These are phyloP conservation scores for Pocillopora damicornis DNA, from an alignment of 64 coral and sea anemone species.

Conservation along the genomic window DNA sequence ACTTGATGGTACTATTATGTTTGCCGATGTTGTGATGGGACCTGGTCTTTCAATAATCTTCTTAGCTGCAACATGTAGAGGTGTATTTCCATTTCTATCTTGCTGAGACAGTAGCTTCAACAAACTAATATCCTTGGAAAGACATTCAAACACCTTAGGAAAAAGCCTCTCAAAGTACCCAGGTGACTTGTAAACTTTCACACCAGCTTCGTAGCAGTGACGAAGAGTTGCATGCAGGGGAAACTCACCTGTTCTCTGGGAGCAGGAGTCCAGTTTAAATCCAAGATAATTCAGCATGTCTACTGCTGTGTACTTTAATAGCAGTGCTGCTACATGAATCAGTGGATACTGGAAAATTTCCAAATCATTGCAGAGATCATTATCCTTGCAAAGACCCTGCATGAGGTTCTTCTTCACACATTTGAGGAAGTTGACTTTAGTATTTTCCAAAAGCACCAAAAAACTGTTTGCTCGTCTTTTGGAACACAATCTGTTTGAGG, in stretches of 20 bases:
- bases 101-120: not conserved
- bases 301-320: not conserved
- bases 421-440: not conserved
- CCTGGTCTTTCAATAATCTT: not conserved
- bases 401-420: slow-evolving; percentile 3
- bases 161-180: not conserved
- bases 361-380: slow-evolving; percentile 6
- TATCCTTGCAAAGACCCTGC: not conserved
- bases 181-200: slow-evolving; percentile 12
- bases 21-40: not conserved
- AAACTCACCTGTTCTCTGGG: slow-evolving; percentile 14
- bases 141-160: not conserved
- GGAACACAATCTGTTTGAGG: not conserved
- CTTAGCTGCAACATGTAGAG: slow-evolving; percentile 12
- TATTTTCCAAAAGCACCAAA: no score
- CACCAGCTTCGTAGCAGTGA: not conserved
- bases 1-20: not conserved
- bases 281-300: not conserved
- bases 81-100: slow-evolving; percentile 3
- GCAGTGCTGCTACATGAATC: slow-evolving; percentile 12
- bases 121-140: not conserved
- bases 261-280: not conserved
- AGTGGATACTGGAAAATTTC: not conserved
- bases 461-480: not conserved
- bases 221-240: slow-evolving; percentile 14